Base-by-base conservation (phyloP, 1,140 invertebrate genomes). In the Drosophila murphyi region DNA sequence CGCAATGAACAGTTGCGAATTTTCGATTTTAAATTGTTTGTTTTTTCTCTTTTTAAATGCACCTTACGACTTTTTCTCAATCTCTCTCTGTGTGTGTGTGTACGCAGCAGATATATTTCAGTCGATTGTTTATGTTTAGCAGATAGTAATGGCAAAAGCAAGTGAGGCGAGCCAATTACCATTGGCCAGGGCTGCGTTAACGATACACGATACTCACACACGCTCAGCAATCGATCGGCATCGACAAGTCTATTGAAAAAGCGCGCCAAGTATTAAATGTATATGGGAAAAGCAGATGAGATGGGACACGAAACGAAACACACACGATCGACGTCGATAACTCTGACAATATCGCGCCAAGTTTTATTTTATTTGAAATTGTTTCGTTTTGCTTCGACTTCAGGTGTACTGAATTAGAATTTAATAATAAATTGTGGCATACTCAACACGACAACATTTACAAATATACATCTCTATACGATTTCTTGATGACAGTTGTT, bases 81-180 rank as follows among this genome's bases (percentile, higher is more conserved):
- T 20, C 20, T 20, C 20, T 20, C 20, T 20, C 20, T 0, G 1
- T 20, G 20, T 20, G 20, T 20, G 8, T 41, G 55, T 55, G 63
- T 71, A 76, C 71, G 75, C 70, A 77, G 67, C 65, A 70, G 10
- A 74, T 57, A 74, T 57, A 55, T 75, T 37, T 59, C 28, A 28
- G 32, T 59, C 67, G 54, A 57, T 79, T 82, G 80, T 82, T 82
- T 82, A 82, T 81, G 72, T 80, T 74, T 56, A 51, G 20, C 20
- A 63, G 31, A 35, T 28, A 48, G 67, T 52, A 45, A 69, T 72
- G 52, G 12, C 29, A 69, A 61, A 52, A 10, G 12, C 5, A 28
- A n/a, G 28, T 28, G 37, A 45, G 43, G 29, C 29, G 12, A 20
- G 1, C 20, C 20, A 20, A 48, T 31, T 29, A 4, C 43, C 4